Evolutionary conservation across 2,797 vertebrate species (phyloP).

Genomic region (Pyrrhura leucotis): DNA sequence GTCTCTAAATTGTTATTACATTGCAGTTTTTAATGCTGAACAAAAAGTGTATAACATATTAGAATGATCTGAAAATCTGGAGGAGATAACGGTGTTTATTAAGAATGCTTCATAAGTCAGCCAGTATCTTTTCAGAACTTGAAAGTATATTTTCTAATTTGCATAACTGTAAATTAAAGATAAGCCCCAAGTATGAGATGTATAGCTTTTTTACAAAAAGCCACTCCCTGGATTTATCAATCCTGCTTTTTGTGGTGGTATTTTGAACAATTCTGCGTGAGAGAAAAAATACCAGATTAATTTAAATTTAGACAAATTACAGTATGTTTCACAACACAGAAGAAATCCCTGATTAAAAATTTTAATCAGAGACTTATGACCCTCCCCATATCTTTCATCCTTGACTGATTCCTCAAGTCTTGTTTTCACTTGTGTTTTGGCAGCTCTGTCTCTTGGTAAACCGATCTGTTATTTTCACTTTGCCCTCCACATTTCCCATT

Average conservation of each 20-base stretch:
- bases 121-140: not conserved
- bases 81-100: not conserved
- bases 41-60: not conserved
- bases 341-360: not conserved
- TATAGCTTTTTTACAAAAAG: not conserved
- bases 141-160: not conserved
- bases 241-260: not conserved
- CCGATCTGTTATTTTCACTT: not conserved
- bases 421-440: slow-evolving; percentile 10
- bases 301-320: slow-evolving; percentile 37
- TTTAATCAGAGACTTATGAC: not conserved
- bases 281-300: not conserved
- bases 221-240: not conserved
- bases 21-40: not conserved
- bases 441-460: not conserved
- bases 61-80: not conserved
- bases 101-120: not conserved
- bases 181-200: not conserved
- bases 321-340: slow-evolving; percentile 3
- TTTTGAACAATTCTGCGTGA: slow-evolving; percentile 26
- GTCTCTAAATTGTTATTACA: not conserved
- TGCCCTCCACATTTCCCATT: not conserved
- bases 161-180: not conserved
- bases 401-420: not conserved
- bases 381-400: not conserved